These are phyloP conservation scores for Cheilosia vulpina DNA, from an alignment of 2,888 invertebrate genomes.

Conservation along the genomic window DNA sequence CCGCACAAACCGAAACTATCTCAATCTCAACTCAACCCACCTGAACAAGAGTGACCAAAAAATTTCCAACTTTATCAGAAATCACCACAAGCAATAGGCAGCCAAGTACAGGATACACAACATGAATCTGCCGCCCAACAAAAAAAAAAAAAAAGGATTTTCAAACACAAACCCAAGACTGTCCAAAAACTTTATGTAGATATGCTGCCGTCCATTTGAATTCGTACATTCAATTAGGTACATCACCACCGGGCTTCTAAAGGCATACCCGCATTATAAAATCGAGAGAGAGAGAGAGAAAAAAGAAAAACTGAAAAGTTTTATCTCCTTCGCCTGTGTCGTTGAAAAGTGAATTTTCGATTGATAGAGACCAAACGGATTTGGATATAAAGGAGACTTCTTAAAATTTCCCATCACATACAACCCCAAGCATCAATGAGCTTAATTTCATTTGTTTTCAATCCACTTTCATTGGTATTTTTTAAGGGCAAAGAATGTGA, in stretches of 20 bases:
- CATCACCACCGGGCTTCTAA: constrained; percentile 41
- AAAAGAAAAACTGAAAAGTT: constrained; percentile 10
- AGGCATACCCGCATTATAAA: constrained; percentile 41
- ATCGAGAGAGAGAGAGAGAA: neutral
- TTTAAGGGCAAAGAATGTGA: neutral
- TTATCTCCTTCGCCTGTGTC: constrained; percentile 37
- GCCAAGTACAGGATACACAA: constrained; percentile 4
- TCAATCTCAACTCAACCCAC: constrained; percentile 8
- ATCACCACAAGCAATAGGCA: constrained; percentile 23
- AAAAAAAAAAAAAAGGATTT: neutral
- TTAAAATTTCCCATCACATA: constrained; percentile 61
- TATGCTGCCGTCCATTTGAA: constrained; percentile 60
- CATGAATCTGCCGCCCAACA: neutral
- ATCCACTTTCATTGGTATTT: constrained; percentile 51
- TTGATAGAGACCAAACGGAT: constrained; percentile 55
- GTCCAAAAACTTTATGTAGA: constrained; percentile 50
- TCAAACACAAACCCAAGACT: constrained; percentile 30
- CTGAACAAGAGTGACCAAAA: neutral
- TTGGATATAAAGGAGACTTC: constrained; percentile 52
- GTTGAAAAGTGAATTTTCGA: constrained; percentile 65
- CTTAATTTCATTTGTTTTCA: constrained; percentile 72
- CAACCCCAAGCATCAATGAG: constrained; percentile 59
- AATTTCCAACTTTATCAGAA: constrained; percentile 25
- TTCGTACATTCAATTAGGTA: constrained; percentile 67
- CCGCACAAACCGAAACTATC: constrained; percentile 10